phyloP scores from a whole-genome alignment of 2,797 vertebrate genomes.

The Sphenodon punctatus region DNA sequence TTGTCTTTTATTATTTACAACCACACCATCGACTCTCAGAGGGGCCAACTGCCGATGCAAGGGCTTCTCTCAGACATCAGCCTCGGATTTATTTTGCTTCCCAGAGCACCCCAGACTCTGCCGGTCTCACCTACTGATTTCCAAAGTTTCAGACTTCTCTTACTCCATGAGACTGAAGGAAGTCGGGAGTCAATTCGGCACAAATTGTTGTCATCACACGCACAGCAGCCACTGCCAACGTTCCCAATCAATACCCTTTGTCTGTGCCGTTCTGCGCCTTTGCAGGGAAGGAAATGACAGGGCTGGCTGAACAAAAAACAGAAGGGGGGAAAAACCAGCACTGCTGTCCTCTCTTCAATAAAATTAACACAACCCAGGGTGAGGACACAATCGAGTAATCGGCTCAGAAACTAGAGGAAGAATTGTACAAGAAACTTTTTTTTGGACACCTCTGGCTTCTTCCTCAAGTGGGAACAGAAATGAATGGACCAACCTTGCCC shows the following conservation, averaged over 20 bases:
- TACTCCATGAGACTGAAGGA: neutral
- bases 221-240: fast-evolving
- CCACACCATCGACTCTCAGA: neutral
- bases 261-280: neutral
- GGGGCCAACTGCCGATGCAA: neutral
- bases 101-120: no score
- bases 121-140: neutral
- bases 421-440: no score
- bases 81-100: no score
- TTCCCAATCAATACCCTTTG: neutral
- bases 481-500: no score
- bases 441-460: no score
- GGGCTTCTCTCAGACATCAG: neutral
- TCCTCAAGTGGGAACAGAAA: no score
- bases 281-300: neutral
- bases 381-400: fast-evolving
- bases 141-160: neutral
- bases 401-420: no score
- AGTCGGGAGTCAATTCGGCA: neutral
- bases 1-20: neutral
- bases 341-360: no score
- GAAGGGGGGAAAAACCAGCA: no score
- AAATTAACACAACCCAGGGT: no score
- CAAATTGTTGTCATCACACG: fast-evolving
- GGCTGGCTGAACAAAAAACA: fast-evolving